phyloP scores from a whole-genome alignment of 2,888 invertebrate genomes.

The Boloria euphrosyne region DNA sequence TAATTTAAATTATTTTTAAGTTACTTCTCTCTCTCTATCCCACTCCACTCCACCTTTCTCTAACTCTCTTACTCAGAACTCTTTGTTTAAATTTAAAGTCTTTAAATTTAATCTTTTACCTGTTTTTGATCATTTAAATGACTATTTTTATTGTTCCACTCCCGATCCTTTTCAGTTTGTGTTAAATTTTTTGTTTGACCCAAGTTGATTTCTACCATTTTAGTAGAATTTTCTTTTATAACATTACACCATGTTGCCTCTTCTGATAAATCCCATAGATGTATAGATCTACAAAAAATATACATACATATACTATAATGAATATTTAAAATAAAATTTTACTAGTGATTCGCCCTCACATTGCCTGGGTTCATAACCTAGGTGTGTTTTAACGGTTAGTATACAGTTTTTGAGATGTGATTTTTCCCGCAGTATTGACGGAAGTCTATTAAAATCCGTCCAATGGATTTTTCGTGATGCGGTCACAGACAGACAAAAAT shows the following conservation, averaged over 20 bases:
- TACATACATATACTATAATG: background rate
- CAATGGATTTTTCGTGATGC: too few relatives aligned
- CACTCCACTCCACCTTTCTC: too few relatives aligned
- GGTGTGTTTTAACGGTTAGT: too few relatives aligned
- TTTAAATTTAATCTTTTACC: slow-evolving; percentile 8
- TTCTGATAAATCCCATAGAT: slow-evolving; percentile 73
- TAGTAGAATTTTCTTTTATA: slow-evolving; percentile 47
- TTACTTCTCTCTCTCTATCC: too few relatives aligned
- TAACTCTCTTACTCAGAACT: too few relatives aligned
- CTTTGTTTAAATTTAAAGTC: background rate
- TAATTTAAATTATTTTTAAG: background rate
- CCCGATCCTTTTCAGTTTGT: slow-evolving; percentile 56
- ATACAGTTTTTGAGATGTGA: too few relatives aligned
- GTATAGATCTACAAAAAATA: slow-evolving; percentile 60
- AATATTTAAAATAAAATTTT: background rate
- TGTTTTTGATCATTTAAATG: slow-evolving; percentile 43
- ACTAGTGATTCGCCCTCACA: too few relatives aligned
- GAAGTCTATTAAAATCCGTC: too few relatives aligned
- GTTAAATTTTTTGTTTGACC: slow-evolving; percentile 42
- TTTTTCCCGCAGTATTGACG: too few relatives aligned
- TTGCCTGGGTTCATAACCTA: too few relatives aligned
- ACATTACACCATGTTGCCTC: slow-evolving; percentile 57
- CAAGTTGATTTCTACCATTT: slow-evolving; percentile 51
- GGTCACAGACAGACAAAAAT: background rate
- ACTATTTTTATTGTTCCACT: slow-evolving; percentile 62